phyloP scores from a whole-genome alignment of 2,113 vertebrate species.

The Tupaia tana region DNA sequence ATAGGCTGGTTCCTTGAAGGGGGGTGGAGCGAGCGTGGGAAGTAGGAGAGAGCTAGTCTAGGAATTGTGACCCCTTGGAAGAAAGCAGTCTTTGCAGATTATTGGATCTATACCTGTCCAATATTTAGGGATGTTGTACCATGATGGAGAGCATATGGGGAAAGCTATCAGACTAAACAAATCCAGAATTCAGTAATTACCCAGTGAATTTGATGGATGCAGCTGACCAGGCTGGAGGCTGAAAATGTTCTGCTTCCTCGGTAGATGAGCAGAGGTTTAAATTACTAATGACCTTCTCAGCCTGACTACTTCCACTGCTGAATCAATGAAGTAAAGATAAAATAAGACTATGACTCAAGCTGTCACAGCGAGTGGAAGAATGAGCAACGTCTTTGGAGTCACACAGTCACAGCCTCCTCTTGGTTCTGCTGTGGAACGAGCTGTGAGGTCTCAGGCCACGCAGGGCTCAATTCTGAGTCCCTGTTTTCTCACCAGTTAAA shows the following conservation, averaged over 20 bases:
- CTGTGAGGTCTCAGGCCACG: not conserved
- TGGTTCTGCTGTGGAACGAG: not conserved
- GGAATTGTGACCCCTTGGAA: not conserved
- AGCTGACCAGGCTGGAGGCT: constrained; percentile 23
- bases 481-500: constrained; percentile 51
- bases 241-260: constrained; percentile 49
- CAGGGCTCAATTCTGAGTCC: not conserved
- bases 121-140: not conserved
- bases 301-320: constrained; percentile 32
- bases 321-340: constrained; percentile 72
- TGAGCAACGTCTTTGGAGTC: constrained; percentile 38
- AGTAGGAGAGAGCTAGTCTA: not conserved
- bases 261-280: constrained; percentile 60
- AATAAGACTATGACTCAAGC: constrained; percentile 73
- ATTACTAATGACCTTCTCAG: constrained; percentile 75
- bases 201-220: constrained; percentile 46
- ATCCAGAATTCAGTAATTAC: constrained; percentile 44
- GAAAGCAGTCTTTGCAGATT: constrained; percentile 12
- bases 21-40: too few relatives aligned
- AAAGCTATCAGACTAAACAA: constrained; percentile 38
- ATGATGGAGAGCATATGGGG: not conserved
- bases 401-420: not conserved
- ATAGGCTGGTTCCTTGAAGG: not conserved
- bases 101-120: not conserved
- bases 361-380: not conserved